Evolutionary conservation across 1,140 invertebrate species (phyloP).

Genomic region (Hycleus phaleratus): DNA sequence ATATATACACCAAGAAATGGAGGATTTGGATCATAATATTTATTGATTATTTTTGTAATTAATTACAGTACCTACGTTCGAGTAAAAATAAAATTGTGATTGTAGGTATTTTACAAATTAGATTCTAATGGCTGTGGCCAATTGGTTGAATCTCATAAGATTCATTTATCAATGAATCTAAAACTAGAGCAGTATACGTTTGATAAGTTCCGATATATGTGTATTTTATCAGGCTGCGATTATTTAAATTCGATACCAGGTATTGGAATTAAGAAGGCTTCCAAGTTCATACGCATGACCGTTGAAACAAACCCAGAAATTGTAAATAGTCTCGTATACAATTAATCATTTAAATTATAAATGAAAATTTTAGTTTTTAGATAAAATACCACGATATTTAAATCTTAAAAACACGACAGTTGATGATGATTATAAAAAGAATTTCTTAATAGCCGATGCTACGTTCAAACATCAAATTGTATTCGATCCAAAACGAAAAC

Average conservation of each 20-base stretch:
- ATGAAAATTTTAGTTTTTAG: slow-evolving; percentile 41
- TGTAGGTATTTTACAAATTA: slow-evolving; percentile 86
- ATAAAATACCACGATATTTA: slow-evolving; percentile 59
- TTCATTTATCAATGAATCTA: slow-evolving; percentile 69
- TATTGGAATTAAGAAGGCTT: slow-evolving; percentile 86
- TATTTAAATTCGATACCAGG: slow-evolving; percentile 89
- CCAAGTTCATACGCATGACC: slow-evolving; percentile 79
- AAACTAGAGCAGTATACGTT: slow-evolving; percentile 65
- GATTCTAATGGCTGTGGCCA: slow-evolving; percentile 74
- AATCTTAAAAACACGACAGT: slow-evolving; percentile 62
- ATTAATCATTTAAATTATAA: slow-evolving; percentile 3
- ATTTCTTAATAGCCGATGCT: slow-evolving; percentile 76
- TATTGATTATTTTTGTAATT: neutral
- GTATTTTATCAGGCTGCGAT: slow-evolving; percentile 96
- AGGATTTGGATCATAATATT: too few relatives aligned
- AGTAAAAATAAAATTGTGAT: neutral
- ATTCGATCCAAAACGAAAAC: slow-evolving; percentile 73
- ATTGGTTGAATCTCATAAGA: slow-evolving; percentile 67
- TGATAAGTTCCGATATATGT: slow-evolving; percentile 89
- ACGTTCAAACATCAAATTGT: slow-evolving; percentile 92
- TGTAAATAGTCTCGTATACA: slow-evolving; percentile 18
- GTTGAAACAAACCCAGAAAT: slow-evolving; percentile 47
- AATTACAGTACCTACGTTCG: too few relatives aligned
- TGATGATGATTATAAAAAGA: slow-evolving; percentile 74
- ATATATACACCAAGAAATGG: too few relatives aligned